These are phyloP conservation scores for Peromyscus melanophrys DNA, from an alignment of 2,797 vertebrate genomes.

Conservation along the genomic window DNA sequence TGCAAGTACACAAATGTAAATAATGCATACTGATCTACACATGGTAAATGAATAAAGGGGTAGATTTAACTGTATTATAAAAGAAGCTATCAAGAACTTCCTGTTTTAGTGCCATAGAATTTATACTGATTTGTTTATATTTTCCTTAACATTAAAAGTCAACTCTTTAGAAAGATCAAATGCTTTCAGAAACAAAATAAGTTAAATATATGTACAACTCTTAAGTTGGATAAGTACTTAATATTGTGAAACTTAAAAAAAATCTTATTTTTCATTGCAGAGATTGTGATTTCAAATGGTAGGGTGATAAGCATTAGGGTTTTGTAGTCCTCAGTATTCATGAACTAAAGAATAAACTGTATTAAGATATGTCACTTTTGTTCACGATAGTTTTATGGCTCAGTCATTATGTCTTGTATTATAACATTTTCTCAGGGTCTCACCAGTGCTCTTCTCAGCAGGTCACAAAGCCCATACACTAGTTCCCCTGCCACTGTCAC, in stretches of 20 bases:
- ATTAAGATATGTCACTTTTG: constrained; percentile 40
- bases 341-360: not conserved
- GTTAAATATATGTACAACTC: not conserved
- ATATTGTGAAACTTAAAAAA: not conserved
- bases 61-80: not conserved
- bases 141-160: not conserved
- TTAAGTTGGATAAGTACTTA: not conserved
- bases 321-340: not conserved
- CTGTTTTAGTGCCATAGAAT: not conserved
- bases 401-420: constrained; percentile 32
- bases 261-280: not conserved
- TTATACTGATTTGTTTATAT: not conserved
- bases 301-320: not conserved
- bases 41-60: not conserved
- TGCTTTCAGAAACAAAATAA: not conserved
- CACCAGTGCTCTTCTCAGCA: constrained; percentile 66
- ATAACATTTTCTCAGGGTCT: constrained; percentile 34
- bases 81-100: not conserved
- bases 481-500: constrained; percentile 27
- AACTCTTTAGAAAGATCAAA: not conserved
- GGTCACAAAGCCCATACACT: constrained; percentile 30
- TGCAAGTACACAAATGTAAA: not conserved
- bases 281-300: not conserved
- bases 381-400: constrained; percentile 35
- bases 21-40: not conserved